phyloP scores from a whole-genome alignment of 1,140 invertebrate species.

The Harlomillsia oculata region DNA sequence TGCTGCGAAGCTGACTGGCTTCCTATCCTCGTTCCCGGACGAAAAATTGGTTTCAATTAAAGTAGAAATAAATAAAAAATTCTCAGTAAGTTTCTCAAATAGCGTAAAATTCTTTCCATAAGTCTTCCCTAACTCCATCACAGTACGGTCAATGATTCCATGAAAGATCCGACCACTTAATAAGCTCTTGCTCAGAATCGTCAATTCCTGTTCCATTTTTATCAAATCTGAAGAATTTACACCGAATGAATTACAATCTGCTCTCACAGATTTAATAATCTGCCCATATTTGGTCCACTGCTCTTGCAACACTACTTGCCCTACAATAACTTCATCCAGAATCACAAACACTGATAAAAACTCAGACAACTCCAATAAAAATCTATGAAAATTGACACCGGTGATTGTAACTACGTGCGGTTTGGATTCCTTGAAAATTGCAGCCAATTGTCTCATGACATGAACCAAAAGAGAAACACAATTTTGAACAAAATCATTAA shows the following conservation, averaged over 20 bases:
- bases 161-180: conserved; percentile 55
- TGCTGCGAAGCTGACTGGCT: conserved; percentile 33
- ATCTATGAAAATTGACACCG: conserved; percentile 27
- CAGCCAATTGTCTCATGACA: conserved; percentile 20
- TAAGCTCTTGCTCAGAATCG: conserved; percentile 52
- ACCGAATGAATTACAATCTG: conserved; percentile 55
- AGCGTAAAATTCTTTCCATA: conserved; percentile 4
- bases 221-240: conserved; percentile 46
- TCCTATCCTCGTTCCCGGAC: conserved; percentile 25
- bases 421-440: conserved; percentile 31
- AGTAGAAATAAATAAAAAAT: conserved; percentile 25
- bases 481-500: conserved; percentile 10
- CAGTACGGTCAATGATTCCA: conserved; percentile 39
- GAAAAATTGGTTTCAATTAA: conserved; percentile 29
- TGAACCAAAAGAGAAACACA: conserved; percentile 8
- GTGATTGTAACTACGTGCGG: conserved; percentile 30
- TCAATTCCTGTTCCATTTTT: conserved; percentile 56
- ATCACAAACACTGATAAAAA: conserved; percentile 58
- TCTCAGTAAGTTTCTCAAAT: conserved; percentile 19
- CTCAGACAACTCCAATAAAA: conserved; percentile 55
- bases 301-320: conserved; percentile 51
- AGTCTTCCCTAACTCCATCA: conserved; percentile 13
- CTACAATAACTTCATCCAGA: conserved; percentile 58
- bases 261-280: conserved; percentile 56
- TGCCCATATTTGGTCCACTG: conserved; percentile 62